Percentiles rank a stretch among this genome's conserved stretches.
Evolutionary conservation across 2,113 vertebrate species (phyloP).

Genomic region (Lampris incognitus): DNA sequence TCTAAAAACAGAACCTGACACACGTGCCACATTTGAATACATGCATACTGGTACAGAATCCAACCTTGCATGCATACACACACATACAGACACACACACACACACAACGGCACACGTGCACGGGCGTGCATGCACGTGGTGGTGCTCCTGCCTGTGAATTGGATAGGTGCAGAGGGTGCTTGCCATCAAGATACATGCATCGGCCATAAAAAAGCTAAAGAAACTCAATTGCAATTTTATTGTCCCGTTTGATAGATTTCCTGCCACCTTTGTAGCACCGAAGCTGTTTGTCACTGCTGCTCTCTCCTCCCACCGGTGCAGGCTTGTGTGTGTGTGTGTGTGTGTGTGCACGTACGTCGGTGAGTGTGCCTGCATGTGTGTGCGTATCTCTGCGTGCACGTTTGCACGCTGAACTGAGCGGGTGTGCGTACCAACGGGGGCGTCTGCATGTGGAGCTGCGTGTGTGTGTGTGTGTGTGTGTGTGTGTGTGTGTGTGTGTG

Average conservation of each 20-base stretch:
- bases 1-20: conserved; percentile 74
- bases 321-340: conserved; percentile 54
- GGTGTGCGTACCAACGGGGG: neutral
- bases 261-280: conserved; percentile 97
- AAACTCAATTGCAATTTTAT: conserved; percentile 99
- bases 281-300: conserved; percentile 99
- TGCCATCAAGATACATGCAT: conserved; percentile 92
- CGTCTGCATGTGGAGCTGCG: neutral
- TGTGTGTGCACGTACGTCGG: conserved; percentile 33
- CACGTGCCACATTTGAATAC: conserved; percentile 21
- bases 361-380: conserved; percentile 29
- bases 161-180: conserved; percentile 84
- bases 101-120: neutral
- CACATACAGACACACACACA: neutral
- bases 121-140: neutral
- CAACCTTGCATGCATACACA: neutral
- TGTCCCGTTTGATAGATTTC: conserved; percentile 99
- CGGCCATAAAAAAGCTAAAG: conserved; percentile 93
- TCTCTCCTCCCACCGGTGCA: conserved; percentile 90
- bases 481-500: conserved; percentile 25
- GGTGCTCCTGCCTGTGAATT: conserved; percentile 82
- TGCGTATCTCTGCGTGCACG: neutral
- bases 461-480: conserved; percentile 29
- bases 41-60: conserved; percentile 22
- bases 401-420: conserved; percentile 3